A percentile compares a stretch with the other conserved stretches of the same genome.
phyloP scores from a whole-genome alignment of 1,140 invertebrate genomes.

The Eubasilissa regina region DNA sequence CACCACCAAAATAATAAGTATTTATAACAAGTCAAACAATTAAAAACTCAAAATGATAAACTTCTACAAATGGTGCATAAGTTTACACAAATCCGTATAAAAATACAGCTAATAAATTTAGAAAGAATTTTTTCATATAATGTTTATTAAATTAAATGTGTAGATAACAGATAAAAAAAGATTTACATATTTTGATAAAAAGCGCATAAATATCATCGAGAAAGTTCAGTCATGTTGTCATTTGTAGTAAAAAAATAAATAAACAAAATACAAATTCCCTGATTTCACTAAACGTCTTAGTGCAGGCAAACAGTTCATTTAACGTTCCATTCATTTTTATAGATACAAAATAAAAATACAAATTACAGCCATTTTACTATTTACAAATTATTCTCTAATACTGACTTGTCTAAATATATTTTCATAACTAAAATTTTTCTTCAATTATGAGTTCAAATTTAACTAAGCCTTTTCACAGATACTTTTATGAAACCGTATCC shows the following conservation, averaged over 20 bases:
- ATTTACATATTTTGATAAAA: slow-evolving; percentile 20
- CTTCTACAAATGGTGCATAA: slow-evolving; percentile 11
- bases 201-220: slow-evolving; percentile 33
- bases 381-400: slow-evolving; percentile 58
- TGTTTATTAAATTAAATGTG: slow-evolving; percentile 29
- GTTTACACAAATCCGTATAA: slow-evolving; percentile 25
- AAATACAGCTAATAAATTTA: slow-evolving; percentile 27
- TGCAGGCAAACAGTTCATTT: slow-evolving; percentile 1
- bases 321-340: slow-evolving; percentile 23
- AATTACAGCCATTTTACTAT: slow-evolving; percentile 58
- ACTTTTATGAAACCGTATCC: neutral
- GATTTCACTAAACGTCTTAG: slow-evolving; percentile 22
- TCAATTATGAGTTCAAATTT: slow-evolving; percentile 34
- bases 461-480: slow-evolving; percentile 37
- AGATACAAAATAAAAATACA: slow-evolving; percentile 56
- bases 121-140: slow-evolving; percentile 14
- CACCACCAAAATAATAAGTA: neutral
- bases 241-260: slow-evolving; percentile 42
- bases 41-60: slow-evolving; percentile 6
- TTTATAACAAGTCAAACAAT: slow-evolving; percentile 2
- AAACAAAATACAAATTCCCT: slow-evolving; percentile 32
- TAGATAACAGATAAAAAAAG: slow-evolving; percentile 33
- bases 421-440: slow-evolving; percentile 39
- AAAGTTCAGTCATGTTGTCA: slow-evolving; percentile 42
- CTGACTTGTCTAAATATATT: slow-evolving; percentile 56